A percentile compares a stretch with the other conserved stretches of the same genome.
Conservation (phyloP, 2,888 invertebrate species). For the Apamea monoglypha region DNA sequence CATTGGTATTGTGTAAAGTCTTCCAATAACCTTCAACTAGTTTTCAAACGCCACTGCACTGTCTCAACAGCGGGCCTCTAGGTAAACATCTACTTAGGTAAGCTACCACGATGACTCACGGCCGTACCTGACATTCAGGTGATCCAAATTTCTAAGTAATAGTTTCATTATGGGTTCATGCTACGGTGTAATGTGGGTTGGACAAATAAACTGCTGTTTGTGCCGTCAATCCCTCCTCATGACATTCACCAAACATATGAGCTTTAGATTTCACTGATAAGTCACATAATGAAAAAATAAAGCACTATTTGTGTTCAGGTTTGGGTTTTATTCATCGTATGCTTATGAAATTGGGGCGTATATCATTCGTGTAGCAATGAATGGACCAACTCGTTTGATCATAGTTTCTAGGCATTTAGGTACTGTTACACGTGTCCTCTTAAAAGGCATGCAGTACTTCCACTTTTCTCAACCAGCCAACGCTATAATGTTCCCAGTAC, state of each 20-base stretch:
- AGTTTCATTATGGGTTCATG: slow-evolving; percentile 59
- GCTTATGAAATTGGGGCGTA: slow-evolving; percentile 58
- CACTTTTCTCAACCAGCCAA: slow-evolving; percentile 29
- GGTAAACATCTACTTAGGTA: slow-evolving; percentile 48
- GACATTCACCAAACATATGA: slow-evolving; percentile 52
- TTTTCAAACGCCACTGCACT: slow-evolving; percentile 33
- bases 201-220: slow-evolving; percentile 63
- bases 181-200: slow-evolving; percentile 57
- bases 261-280: slow-evolving; percentile 58
- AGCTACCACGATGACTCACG: slow-evolving; percentile 50
- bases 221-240: slow-evolving; percentile 56
- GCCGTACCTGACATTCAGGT: slow-evolving; percentile 49
- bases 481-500: slow-evolving; percentile 23
- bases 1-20: slow-evolving; percentile 19
- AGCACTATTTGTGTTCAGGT: slow-evolving; percentile 68
- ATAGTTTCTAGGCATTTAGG: slow-evolving; percentile 5
- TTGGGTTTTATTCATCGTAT: slow-evolving; percentile 50
- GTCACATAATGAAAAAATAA: slow-evolving; percentile 54
- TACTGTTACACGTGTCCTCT: slow-evolving; percentile 18
- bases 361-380: slow-evolving; percentile 14
- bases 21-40: slow-evolving; percentile 36
- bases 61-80: slow-evolving; percentile 35
- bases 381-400: slow-evolving; percentile 27
- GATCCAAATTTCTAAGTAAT: slow-evolving; percentile 63
- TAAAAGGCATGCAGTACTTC: slow-evolving; percentile 24